Conservation (phyloP, 1,140 invertebrate species). For the Drosophila santomea region DNA sequence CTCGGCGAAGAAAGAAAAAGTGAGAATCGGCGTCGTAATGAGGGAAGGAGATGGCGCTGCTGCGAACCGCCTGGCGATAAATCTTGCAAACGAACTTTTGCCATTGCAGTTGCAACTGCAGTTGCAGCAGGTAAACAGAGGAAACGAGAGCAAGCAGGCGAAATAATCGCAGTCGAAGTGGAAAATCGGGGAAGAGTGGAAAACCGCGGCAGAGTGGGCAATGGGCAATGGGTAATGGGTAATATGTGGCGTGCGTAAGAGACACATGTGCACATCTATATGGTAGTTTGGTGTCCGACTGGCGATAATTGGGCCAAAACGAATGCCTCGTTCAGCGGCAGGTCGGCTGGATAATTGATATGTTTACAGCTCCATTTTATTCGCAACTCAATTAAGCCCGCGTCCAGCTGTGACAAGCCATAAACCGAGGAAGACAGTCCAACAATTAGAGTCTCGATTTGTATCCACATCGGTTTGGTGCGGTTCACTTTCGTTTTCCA, state of each 20-base stretch:
- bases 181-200: constrained; percentile 1
- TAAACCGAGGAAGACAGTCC: constrained; percentile 54
- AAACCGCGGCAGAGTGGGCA: too few species aligned
- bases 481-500: constrained; percentile 48
- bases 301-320: constrained; percentile 67
- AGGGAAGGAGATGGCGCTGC: constrained; percentile 19
- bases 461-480: constrained; percentile 25
- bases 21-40: constrained; percentile 43
- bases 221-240: neutral
- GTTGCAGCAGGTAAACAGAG: constrained; percentile 18
- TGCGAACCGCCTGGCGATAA: constrained; percentile 21
- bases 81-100: constrained; percentile 33
- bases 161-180: constrained; percentile 2
- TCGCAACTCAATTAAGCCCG: constrained; percentile 71
- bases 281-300: constrained; percentile 6
- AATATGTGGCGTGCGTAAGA: constrained; percentile 25
- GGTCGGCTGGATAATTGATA: constrained; percentile 68
- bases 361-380: constrained; percentile 76
- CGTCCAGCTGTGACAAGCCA: constrained; percentile 53
- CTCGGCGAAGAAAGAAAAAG: constrained; percentile 56
- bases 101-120: constrained; percentile 7
- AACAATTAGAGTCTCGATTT: constrained; percentile 69
- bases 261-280: constrained; percentile 1
- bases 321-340: constrained; percentile 45
- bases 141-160: constrained; percentile 27